Percentiles rank a stretch among this genome's conserved stretches.
Conservation (phyloP, 2,888 invertebrate genomes). For the Trissolcus japonicus region DNA sequence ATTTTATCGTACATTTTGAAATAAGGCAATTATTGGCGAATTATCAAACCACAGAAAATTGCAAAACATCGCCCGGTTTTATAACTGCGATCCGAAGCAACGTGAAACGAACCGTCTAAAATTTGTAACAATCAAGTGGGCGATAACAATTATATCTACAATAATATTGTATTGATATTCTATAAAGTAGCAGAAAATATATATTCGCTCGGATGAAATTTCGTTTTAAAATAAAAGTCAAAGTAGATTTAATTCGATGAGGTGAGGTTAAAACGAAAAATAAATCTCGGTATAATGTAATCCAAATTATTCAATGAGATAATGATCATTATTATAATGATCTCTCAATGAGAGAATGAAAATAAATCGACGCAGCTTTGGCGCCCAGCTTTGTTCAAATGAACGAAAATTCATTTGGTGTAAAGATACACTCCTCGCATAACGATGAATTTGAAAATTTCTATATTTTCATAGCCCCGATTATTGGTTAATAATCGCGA, state of each 20-base stretch:
- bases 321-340: too few species aligned
- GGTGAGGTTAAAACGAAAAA: too few species aligned
- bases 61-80: neutral
- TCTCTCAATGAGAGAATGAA: neutral
- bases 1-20: neutral
- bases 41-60: neutral
- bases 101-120: too few species aligned
- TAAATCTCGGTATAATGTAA: too few species aligned
- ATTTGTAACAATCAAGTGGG: too few species aligned
- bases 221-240: neutral
- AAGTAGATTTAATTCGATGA: too few species aligned
- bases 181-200: too few species aligned
- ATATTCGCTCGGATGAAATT: neutral
- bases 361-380: constrained; percentile 1
- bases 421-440: neutral
- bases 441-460: constrained; percentile 4
- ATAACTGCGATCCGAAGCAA: neutral
- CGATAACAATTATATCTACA: too few species aligned
- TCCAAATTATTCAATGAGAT: neutral
- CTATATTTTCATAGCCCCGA: constrained; percentile 14
- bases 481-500: constrained; percentile 26
- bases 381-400: neutral
- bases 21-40: constrained; percentile 9
- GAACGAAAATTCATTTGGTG: neutral
- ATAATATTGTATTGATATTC: too few species aligned